Percentiles rank a stretch among this genome's conserved stretches.
Conservation (phyloP, 2,797 vertebrate genomes). For the Rhinoraja longicauda region DNA sequence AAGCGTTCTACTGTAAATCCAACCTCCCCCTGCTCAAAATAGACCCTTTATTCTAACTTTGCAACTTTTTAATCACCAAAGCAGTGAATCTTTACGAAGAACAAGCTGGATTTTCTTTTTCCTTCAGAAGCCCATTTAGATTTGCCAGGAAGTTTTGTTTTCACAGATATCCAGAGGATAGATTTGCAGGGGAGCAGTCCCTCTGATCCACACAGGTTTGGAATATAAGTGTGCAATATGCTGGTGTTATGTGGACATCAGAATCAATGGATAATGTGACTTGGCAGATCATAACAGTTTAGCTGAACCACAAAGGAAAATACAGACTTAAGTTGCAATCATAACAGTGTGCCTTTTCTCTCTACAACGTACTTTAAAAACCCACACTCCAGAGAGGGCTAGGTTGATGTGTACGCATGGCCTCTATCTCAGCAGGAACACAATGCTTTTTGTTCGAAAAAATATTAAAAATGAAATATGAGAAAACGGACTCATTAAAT, state of each 20-base stretch:
- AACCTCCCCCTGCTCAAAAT: neutral
- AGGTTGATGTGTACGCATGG: neutral
- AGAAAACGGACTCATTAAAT: conserved; percentile 1
- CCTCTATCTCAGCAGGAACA: conserved; percentile 17
- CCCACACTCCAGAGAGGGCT: neutral
- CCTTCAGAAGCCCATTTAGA: neutral
- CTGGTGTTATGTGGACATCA: neutral
- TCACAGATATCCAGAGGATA: too few relatives aligned
- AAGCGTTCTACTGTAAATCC: neutral
- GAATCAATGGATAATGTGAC: neutral
- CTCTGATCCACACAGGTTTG: neutral
- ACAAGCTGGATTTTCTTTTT: neutral
- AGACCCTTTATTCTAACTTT: neutral
- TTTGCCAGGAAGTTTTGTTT: neutral
- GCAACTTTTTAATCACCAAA: neutral
- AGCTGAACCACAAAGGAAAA: conserved; percentile 5
- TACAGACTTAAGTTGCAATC: conserved; percentile 17
- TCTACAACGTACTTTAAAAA: neutral
- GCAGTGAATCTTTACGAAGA: neutral
- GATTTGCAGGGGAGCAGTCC: neutral
- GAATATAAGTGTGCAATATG: neutral
- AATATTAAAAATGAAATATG: conserved; percentile 1
- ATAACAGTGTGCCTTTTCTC: neutral
- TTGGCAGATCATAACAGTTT: neutral
- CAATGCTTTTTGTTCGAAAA: neutral